Evolutionary conservation across 2,888 invertebrate species (phyloP).

Genomic region (Lepidochitona cinerea): DNA sequence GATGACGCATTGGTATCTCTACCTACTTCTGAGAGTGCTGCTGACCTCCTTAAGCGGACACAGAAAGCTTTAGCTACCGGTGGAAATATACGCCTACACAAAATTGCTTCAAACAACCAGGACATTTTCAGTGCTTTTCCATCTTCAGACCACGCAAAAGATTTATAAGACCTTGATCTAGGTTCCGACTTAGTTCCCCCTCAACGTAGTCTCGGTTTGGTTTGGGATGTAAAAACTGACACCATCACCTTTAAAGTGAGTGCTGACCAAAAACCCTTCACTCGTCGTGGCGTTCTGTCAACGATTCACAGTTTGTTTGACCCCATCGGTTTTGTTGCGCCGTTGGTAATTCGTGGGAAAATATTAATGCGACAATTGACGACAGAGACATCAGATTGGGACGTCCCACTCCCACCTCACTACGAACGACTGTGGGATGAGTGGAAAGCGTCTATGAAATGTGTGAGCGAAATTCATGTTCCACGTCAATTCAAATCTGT

Average conservation of each 20-base stretch:
- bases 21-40: background rate
- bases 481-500: background rate
- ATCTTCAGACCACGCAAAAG: background rate
- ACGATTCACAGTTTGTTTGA: slow-evolving; percentile 34
- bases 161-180: background rate
- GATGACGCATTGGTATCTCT: slow-evolving; percentile 20
- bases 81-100: slow-evolving; percentile 20
- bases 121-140: slow-evolving; percentile 14
- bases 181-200: background rate
- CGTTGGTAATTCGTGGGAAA: slow-evolving; percentile 28
- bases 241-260: slow-evolving; percentile 21
- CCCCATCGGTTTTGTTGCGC: slow-evolving; percentile 36
- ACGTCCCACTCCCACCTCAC: slow-evolving; percentile 31
- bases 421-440: slow-evolving; percentile 16
- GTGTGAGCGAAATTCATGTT: slow-evolving; percentile 18
- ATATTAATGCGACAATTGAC: slow-evolving; percentile 30
- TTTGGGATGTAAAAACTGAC: slow-evolving; percentile 23
- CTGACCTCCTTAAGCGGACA: slow-evolving; percentile 13
- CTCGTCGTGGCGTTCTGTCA: slow-evolving; percentile 29
- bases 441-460: slow-evolving; percentile 28
- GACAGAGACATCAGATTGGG: slow-evolving; percentile 31
- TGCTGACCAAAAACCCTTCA: slow-evolving; percentile 22
- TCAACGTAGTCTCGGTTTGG: slow-evolving; percentile 4
- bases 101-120: slow-evolving; percentile 13
- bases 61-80: background rate